phyloP scores from a whole-genome alignment of 1,140 invertebrate genomes.

The Eurosta solidaginis region DNA sequence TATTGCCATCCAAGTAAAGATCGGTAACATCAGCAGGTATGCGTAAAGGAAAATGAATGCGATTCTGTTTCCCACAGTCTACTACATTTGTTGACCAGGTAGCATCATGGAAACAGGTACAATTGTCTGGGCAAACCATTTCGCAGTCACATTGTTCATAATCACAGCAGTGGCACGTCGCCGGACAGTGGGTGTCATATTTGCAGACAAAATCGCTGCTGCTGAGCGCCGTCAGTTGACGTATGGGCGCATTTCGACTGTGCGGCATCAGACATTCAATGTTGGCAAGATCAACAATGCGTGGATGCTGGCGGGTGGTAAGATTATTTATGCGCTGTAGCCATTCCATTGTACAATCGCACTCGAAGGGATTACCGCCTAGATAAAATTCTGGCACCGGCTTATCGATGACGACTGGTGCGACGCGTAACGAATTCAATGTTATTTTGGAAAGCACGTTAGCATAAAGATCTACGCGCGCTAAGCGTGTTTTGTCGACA shows the following conservation, averaged over 20 bases:
- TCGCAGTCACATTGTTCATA: slow-evolving; percentile 86
- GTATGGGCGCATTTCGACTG: slow-evolving; percentile 71
- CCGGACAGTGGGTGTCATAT: slow-evolving; percentile 80
- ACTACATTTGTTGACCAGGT: slow-evolving; percentile 85
- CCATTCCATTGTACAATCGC: slow-evolving; percentile 88
- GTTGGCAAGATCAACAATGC: slow-evolving; percentile 79
- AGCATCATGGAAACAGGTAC: slow-evolving; percentile 85
- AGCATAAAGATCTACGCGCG: slow-evolving; percentile 80
- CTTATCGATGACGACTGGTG: slow-evolving; percentile 65
- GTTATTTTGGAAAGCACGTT: slow-evolving; percentile 81
- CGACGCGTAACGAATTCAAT: slow-evolving; percentile 74
- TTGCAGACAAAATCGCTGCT: slow-evolving; percentile 80
- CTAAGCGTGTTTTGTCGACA: slow-evolving; percentile 76
- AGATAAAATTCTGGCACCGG: slow-evolving; percentile 82
- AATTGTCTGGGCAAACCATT: slow-evolving; percentile 83
- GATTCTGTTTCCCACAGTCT: slow-evolving; percentile 73
- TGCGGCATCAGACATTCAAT: slow-evolving; percentile 82
- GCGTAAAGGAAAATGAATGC: slow-evolving; percentile 71
- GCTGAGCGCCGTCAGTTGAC: slow-evolving; percentile 72
- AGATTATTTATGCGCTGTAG: slow-evolving; percentile 78
- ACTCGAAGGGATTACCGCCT: slow-evolving; percentile 85
- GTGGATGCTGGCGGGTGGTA: slow-evolving; percentile 74
- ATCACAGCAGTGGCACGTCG: slow-evolving; percentile 84
- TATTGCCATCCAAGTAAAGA: slow-evolving; percentile 86
- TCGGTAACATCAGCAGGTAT: slow-evolving; percentile 91